Percentiles rank a stretch among this genome's conserved stretches.
phyloP scores from a whole-genome alignment of 2,797 vertebrate genomes.

The Amazona finschi region DNA sequence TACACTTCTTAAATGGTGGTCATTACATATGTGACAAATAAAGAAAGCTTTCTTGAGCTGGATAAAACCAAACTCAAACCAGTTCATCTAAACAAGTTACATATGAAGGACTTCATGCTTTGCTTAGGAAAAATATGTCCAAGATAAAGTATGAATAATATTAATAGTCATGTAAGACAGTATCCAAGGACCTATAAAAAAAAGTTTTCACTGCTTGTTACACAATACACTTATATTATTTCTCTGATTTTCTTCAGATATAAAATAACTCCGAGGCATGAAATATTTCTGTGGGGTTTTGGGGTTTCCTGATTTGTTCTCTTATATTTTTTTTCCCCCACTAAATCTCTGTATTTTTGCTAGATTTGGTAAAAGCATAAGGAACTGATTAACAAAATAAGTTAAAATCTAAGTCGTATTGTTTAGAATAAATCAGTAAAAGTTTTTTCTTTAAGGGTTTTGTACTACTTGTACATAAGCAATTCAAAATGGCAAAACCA shows the following conservation, averaged over 20 bases:
- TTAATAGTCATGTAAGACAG: not conserved
- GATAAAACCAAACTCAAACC: conserved; percentile 56
- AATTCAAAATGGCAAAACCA: not conserved
- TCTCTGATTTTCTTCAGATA: not conserved
- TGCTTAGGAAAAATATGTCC: not conserved
- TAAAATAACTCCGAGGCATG: not conserved
- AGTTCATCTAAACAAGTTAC: conserved; percentile 6
- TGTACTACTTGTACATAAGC: not conserved
- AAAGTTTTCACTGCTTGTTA: not conserved
- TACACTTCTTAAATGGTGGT: not conserved
- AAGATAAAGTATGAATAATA: not conserved
- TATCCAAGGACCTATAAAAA: not conserved
- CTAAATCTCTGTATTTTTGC: not conserved
- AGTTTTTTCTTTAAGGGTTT: not conserved
- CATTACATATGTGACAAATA: conserved; percentile 19
- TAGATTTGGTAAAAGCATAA: not conserved
- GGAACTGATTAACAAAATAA: not conserved
- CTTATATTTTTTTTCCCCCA: not conserved
- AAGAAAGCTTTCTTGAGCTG: conserved; percentile 20
- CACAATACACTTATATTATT: not conserved
- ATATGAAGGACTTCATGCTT: not conserved
- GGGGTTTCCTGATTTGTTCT: not conserved
- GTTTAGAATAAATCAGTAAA: not conserved
- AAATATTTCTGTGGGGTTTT: not conserved
- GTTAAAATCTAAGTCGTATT: not conserved